Conservation (phyloP, 2,888 invertebrate species). For the Athalia circularis region DNA sequence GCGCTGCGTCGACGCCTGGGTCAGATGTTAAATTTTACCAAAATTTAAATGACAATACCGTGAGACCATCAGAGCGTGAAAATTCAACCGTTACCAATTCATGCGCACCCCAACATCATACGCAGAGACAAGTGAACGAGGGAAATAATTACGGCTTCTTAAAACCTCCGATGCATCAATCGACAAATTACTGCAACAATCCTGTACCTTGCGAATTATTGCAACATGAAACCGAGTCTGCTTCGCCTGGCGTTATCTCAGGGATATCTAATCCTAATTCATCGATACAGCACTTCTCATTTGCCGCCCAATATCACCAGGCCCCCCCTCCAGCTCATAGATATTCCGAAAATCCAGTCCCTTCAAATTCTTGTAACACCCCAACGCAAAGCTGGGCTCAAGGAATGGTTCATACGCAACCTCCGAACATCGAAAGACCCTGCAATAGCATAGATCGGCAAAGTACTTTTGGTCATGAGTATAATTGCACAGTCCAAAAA, state of each 20-base stretch:
- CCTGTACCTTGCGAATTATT: background rate
- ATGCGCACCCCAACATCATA: background rate
- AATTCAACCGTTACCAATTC: background rate
- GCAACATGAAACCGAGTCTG: conserved; percentile 16
- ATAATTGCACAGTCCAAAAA: background rate
- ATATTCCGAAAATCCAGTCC: conserved; percentile 2
- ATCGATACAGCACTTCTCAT: conserved; percentile 5
- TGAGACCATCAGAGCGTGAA: background rate
- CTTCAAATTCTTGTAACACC: too few species aligned
- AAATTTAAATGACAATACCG: conserved; percentile 21
- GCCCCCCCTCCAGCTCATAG: conserved; percentile 22
- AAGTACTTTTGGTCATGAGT: conserved; percentile 11
- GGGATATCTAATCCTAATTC: background rate
- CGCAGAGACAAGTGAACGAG: conserved; percentile 1
- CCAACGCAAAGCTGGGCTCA: too few species aligned
- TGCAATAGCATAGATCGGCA: background rate
- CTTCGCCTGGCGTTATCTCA: background rate
- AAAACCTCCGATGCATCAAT: background rate
- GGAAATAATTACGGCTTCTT: conserved; percentile 8
- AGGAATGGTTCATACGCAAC: too few species aligned
- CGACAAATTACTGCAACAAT: background rate
- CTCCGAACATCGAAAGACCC: too few species aligned
- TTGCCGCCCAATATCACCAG: background rate
- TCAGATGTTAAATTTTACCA: conserved; percentile 26
- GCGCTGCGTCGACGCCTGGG: background rate